phyloP scores from a whole-genome alignment of 2,888 invertebrate genomes.

The Nomada goodeniana region DNA sequence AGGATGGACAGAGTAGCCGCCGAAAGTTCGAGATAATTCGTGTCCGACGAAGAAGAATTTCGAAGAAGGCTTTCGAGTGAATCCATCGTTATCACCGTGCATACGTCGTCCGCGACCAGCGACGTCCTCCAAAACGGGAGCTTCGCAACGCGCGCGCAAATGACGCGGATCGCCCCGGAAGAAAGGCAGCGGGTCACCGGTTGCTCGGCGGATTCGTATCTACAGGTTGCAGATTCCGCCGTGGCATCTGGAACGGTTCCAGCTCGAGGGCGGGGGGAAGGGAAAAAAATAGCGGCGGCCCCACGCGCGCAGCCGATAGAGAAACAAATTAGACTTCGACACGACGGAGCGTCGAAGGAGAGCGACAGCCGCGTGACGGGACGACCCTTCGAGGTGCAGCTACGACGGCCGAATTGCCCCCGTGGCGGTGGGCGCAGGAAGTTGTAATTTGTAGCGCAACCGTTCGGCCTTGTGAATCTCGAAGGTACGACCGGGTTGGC shows the following conservation, averaged over 20 bases:
- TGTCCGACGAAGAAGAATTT: no score
- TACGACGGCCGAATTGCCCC: slow-evolving; percentile 52
- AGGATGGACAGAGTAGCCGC: background rate
- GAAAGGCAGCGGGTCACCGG: slow-evolving; percentile 43
- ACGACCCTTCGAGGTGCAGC: slow-evolving; percentile 56
- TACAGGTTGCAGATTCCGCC: slow-evolving; percentile 74
- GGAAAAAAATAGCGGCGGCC: slow-evolving; percentile 28
- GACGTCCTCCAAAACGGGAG: no score
- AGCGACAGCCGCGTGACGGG: slow-evolving; percentile 17
- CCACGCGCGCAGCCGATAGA: slow-evolving; percentile 38
- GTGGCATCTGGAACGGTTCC: slow-evolving; percentile 66
- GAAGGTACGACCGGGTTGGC: slow-evolving; percentile 22
- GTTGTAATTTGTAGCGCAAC: slow-evolving; percentile 59
- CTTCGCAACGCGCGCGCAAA: no score
- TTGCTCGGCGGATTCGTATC: slow-evolving; percentile 67
- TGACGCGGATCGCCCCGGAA: background rate
- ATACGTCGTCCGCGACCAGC: no score
- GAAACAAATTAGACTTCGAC: slow-evolving; percentile 64
- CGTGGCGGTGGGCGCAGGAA: slow-evolving; percentile 55
- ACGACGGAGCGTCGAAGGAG: background rate
- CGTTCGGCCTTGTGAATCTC: slow-evolving; percentile 50
- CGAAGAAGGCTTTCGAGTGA: no score
- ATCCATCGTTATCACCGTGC: no score
- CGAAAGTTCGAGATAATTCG: no score
- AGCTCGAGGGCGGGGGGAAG: slow-evolving; percentile 32